Percentiles rank a stretch among this genome's conserved stretches.
Conservation (phyloP, 2,113 vertebrate species). For the Meles meles region DNA sequence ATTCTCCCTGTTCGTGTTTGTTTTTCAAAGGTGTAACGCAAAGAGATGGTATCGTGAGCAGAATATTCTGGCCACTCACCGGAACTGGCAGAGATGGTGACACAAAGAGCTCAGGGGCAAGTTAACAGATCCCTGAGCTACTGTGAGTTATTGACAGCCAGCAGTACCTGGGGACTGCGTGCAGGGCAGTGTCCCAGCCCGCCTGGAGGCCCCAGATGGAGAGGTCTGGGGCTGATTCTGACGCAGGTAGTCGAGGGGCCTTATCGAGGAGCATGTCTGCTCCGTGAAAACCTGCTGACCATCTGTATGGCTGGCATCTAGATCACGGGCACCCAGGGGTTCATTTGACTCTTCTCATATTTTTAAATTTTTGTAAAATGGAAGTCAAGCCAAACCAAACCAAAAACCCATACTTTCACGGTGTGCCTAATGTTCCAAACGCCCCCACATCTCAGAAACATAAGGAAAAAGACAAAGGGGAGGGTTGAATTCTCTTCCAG, state of each 20-base stretch:
- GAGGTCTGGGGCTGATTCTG: not conserved
- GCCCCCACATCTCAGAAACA: not conserved
- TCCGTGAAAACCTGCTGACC: not conserved
- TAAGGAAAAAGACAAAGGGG: not conserved
- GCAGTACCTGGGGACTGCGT: fast-evolving
- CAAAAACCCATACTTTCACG: not conserved
- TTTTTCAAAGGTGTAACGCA: not conserved
- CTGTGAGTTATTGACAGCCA: not conserved
- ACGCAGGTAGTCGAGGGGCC: not conserved
- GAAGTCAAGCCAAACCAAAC: not conserved
- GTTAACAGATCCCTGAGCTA: not conserved
- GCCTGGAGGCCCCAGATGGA: not conserved
- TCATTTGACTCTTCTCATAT: not conserved
- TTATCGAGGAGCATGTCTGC: not conserved
- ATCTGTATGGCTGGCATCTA: too few relatives aligned
- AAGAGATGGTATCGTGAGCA: not conserved
- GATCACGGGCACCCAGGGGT: not conserved
- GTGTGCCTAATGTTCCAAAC: not conserved
- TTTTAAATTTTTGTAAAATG: not conserved
- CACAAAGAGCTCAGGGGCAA: not conserved
- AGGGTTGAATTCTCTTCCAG: not conserved
- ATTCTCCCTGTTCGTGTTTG: not conserved
- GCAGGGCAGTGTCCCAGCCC: too few relatives aligned
- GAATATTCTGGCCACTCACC: not conserved
- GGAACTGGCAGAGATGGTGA: not conserved